Conservation (phyloP, 64 coral and sea anemone species). For the Pocillopora verrucosa region DNA sequence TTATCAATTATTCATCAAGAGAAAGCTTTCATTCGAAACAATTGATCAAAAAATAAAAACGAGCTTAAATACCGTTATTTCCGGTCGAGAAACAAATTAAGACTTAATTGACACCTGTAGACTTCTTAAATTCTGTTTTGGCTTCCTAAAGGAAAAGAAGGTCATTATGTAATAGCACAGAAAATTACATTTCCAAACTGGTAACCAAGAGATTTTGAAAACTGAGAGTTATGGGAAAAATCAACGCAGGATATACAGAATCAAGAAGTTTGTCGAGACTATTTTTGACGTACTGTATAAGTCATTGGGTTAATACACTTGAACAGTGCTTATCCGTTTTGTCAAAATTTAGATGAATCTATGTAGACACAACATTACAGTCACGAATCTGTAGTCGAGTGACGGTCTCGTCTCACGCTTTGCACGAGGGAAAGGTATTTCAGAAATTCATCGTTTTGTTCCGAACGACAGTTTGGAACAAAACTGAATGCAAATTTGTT, state of each 20-base stretch:
- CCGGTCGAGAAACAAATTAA: conserved; percentile 19
- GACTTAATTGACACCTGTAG: background rate
- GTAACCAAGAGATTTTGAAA: too few species aligned
- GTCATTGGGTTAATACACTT: too few species aligned
- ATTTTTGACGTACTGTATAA: too few species aligned
- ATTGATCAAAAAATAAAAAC: conserved; percentile 25
- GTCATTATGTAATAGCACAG: background rate
- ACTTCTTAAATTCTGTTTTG: background rate
- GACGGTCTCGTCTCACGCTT: background rate
- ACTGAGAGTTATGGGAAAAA: too few species aligned
- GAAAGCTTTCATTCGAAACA: conserved; percentile 4
- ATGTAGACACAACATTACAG: background rate
- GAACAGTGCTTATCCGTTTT: too few species aligned
- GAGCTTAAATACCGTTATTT: conserved; percentile 33
- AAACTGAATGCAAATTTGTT: conserved; percentile 33
- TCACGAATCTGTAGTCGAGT: background rate
- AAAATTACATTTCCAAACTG: too few species aligned
- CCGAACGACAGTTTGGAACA: background rate
- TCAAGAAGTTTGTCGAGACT: too few species aligned
- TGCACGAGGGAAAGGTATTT: conserved; percentile 4
- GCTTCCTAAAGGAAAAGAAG: background rate
- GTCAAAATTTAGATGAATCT: background rate
- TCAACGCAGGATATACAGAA: too few species aligned
- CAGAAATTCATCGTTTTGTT: conserved; percentile 19
- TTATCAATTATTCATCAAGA: conserved; percentile 33